Evolutionary conservation across 2,113 vertebrate genomes (phyloP).

Genomic region (Engraulis encrasicolus): DNA sequence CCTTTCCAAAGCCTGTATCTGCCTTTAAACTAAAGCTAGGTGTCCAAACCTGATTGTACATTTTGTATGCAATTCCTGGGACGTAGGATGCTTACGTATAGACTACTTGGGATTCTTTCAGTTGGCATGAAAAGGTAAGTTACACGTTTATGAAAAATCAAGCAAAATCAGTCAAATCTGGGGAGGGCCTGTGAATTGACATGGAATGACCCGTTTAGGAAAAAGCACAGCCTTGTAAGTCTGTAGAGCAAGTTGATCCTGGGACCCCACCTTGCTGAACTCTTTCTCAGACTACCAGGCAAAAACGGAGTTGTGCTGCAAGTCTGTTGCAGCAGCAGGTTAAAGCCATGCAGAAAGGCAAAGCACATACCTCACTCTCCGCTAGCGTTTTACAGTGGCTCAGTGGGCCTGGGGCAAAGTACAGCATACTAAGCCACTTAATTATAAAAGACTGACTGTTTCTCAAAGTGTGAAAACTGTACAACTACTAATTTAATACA

Average conservation of each 20-base stretch:
- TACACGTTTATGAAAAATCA: too few species aligned
- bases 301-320: constrained; percentile 49
- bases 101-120: too few species aligned
- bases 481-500: too few species aligned
- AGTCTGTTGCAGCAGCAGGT: constrained; percentile 21
- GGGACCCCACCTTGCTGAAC: constrained; percentile 68
- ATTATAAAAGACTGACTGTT: neutral
- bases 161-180: too few species aligned
- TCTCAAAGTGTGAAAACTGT: neutral
- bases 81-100: too few species aligned
- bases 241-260: constrained; percentile 70
- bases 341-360: neutral
- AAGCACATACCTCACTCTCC: neutral
- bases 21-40: too few species aligned
- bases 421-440: neutral
- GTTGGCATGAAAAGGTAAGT: too few species aligned
- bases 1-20: too few species aligned
- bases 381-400: neutral
- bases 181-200: too few species aligned
- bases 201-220: too few species aligned
- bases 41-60: too few species aligned
- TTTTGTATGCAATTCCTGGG: too few species aligned
- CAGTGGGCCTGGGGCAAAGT: neutral
- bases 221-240: constrained; percentile 65
- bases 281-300: constrained; percentile 72